Evolutionary conservation across 2,113 vertebrate species (phyloP).

Genomic region (Ariopsis seemanni): DNA sequence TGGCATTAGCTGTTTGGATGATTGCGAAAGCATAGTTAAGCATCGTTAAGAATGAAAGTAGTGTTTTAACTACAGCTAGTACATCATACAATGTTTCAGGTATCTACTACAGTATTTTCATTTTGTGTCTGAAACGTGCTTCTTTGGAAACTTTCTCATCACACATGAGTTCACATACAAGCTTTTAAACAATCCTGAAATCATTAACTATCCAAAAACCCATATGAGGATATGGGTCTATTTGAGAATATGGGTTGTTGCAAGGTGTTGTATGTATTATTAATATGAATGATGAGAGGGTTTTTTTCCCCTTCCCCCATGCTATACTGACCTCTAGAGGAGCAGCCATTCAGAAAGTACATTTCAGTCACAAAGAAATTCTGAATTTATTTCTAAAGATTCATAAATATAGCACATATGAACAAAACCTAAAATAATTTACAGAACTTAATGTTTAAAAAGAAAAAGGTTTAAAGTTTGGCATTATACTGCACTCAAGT

Average conservation of each 20-base stretch:
- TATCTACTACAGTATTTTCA: not conserved
- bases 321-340: constrained; percentile 48
- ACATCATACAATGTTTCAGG: not conserved
- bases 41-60: not conserved
- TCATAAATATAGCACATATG: not conserved
- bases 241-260: not conserved
- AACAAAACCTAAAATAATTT: not conserved
- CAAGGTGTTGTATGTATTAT: not conserved
- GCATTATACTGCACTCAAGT: not conserved
- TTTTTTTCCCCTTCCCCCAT: not conserved
- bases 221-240: not conserved
- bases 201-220: not conserved
- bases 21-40: not conserved
- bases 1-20: not conserved
- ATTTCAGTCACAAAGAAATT: not conserved
- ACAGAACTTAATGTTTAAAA: not conserved
- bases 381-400: not conserved
- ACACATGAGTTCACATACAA: not conserved
- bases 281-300: not conserved
- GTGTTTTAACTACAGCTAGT: not conserved
- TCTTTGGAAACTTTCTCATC: not conserved
- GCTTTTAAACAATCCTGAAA: not conserved
- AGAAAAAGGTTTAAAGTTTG: not conserved
- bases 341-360: not conserved
- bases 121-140: not conserved